A percentile compares a stretch with the other conserved stretches of the same genome.
Evolutionary conservation across 2,797 vertebrate genomes (phyloP).

Genomic region (Anabacerthia variegaticeps): DNA sequence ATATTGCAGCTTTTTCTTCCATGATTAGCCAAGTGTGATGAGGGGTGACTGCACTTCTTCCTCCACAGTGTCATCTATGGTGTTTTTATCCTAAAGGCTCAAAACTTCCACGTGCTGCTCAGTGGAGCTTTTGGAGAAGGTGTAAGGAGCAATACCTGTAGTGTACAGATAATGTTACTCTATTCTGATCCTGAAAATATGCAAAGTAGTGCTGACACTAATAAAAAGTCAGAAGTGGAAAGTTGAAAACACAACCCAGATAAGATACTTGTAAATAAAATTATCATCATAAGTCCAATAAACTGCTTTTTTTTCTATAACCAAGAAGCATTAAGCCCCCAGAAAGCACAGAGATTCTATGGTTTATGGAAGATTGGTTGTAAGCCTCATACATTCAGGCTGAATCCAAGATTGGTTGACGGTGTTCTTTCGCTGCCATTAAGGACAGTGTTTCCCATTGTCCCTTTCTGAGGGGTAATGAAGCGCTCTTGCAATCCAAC

Average conservation of each 20-base stretch:
- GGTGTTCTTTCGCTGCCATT: background rate
- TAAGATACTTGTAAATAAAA: background rate
- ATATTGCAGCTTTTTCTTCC: background rate
- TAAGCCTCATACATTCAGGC: background rate
- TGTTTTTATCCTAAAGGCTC: background rate
- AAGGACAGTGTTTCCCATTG: rapidly evolving
- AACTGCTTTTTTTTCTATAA: background rate
- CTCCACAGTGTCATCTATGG: background rate
- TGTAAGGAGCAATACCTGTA: background rate
- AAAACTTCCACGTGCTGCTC: background rate
- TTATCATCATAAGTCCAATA: background rate
- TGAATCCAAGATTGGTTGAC: background rate
- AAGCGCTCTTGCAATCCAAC: background rate
- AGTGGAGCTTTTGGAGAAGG: background rate
- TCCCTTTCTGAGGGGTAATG: background rate
- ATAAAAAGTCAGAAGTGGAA: background rate
- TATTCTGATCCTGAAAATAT: background rate
- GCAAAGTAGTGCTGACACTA: background rate
- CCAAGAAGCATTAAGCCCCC: background rate
- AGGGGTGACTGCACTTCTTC: background rate
- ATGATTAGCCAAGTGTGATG: background rate
- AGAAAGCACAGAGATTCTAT: background rate
- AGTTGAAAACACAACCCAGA: background rate
- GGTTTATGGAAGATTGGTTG: background rate
- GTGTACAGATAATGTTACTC: background rate